phyloP scores from a whole-genome alignment of 2,797 vertebrate genomes.

The Acanthurus lineatus region DNA sequence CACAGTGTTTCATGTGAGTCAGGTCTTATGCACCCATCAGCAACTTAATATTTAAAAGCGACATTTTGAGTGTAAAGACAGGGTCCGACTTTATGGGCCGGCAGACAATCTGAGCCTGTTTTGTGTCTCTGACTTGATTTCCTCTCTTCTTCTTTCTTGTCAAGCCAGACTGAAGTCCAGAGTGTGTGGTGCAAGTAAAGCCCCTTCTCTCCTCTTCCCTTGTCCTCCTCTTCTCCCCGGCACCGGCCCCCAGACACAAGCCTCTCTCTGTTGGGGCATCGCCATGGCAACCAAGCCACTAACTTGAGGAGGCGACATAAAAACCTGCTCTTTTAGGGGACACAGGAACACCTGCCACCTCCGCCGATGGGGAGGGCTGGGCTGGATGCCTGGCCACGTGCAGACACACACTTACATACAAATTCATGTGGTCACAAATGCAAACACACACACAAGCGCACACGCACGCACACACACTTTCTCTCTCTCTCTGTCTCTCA shows the following conservation, averaged over 20 bases:
- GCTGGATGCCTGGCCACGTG: constrained; percentile 72
- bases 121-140: constrained; percentile 72
- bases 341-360: constrained; percentile 88
- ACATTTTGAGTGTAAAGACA: constrained; percentile 37
- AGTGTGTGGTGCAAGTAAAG: constrained; percentile 70
- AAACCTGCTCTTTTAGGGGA: constrained; percentile 88
- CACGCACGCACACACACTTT: constrained; percentile 13
- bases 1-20: constrained; percentile 33
- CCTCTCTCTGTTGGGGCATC: constrained; percentile 89
- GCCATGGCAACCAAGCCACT: constrained; percentile 87
- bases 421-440: constrained; percentile 58
- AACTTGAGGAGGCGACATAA: constrained; percentile 89
- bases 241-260: constrained; percentile 88
- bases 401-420: constrained; percentile 72
- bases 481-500: background rate
- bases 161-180: constrained; percentile 69
- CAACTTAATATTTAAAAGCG: constrained; percentile 50
- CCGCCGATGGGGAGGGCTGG: constrained; percentile 76
- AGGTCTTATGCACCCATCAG: constrained; percentile 24
- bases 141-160: constrained; percentile 63
- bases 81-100: constrained; percentile 23
- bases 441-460: constrained; percentile 13
- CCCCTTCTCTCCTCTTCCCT: constrained; percentile 73
- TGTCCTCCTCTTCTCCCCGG: constrained; percentile 78
- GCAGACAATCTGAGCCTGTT: constrained; percentile 77